Base-by-base conservation (phyloP, 2,888 invertebrate species). In the Megastigmus dorsalis region DNA sequence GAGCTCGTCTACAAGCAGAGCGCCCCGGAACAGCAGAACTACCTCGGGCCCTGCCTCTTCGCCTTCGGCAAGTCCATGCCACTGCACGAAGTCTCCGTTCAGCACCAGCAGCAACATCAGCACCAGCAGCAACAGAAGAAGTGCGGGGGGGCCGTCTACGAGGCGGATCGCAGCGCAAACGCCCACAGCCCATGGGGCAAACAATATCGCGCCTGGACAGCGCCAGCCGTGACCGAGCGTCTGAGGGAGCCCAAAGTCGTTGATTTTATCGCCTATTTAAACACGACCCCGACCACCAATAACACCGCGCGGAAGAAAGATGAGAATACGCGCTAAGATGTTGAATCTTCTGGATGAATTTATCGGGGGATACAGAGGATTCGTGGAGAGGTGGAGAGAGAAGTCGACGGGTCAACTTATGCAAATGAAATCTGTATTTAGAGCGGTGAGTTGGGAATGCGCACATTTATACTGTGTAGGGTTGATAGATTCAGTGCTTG, bases 1-100 rank as follows among this genome's bases (percentile, higher is more conserved):
- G 94, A 94, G 83, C 85, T 95, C 77, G 92, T 93, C 13, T 96
- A 95, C 86, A 92, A 92, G 77, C 95, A 96, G 88, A 88, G 91
- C 36, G 90, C 93, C 71, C 92, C 93, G 81, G 81, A 82, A 52
- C 92, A 93, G 0, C 95, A 94, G 9, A 94, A 94, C 0, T 95
- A 95, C 85, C 91, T 95, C 79, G 95, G 95, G 0, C 89, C 93
- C 79, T 92, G 92, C 70, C 87, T 94, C 57, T 91, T 92, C 60
- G 90, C 94, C 9, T 90, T 92, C 74, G 94, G 94, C 10, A 91
- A 73, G 28, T 26, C 74, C 23, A 67, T 75, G 65, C 55, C 33
- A 13, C 20, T 77, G 52, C 67, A 75, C 57, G 75, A 77, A 23
- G n/a, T n/a, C n/a, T n/a, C n/a, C n/a, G n/a, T n/a, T n/a, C n/a